Percentiles rank a stretch among this genome's conserved stretches.
These are phyloP conservation scores for Hypomecis punctinalis DNA, from an alignment of 2,888 invertebrate genomes.

Conservation along the genomic window DNA sequence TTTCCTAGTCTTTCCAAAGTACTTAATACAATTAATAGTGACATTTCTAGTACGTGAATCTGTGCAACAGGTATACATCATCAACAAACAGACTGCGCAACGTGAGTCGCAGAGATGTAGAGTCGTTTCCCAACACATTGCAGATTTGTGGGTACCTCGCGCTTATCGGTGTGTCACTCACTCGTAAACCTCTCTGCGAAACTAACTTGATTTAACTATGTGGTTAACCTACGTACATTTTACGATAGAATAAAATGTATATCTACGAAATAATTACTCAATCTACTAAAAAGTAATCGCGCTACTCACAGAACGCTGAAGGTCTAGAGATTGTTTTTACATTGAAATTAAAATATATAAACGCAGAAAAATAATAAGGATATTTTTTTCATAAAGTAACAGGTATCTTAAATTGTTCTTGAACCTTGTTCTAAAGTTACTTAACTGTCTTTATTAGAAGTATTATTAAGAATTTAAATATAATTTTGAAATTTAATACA, in stretches of 20 bases:
- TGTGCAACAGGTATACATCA: conserved; percentile 4
- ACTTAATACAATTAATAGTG: background rate
- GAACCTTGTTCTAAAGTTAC: background rate
- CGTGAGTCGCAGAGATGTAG: conserved; percentile 23
- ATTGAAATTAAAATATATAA: too few relatives aligned
- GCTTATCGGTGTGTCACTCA: conserved; percentile 4
- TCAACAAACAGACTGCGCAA: conserved; percentile 18
- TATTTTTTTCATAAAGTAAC: too few relatives aligned
- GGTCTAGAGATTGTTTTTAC: too few relatives aligned
- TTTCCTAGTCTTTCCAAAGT: too few relatives aligned
- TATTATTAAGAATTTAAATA: too few relatives aligned
- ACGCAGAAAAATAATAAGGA: too few relatives aligned
- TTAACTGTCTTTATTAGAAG: too few relatives aligned
- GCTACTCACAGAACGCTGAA: too few relatives aligned
- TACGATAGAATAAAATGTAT: background rate
- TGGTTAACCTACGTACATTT: background rate
- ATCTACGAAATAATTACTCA: too few relatives aligned
- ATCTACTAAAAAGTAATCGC: too few relatives aligned
- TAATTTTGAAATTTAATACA: too few relatives aligned
- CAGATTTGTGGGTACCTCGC: conserved; percentile 8
- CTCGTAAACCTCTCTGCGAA: conserved; percentile 15
- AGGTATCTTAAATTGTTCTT: too few relatives aligned
- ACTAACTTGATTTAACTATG: conserved; percentile 13
- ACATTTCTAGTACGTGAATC: background rate
- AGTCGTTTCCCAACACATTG: conserved; percentile 33